Evolutionary conservation across 2,888 invertebrate genomes (phyloP), one percentile per base, ranked within the genome.

Genomic region (Diadromus collaris): DNA sequence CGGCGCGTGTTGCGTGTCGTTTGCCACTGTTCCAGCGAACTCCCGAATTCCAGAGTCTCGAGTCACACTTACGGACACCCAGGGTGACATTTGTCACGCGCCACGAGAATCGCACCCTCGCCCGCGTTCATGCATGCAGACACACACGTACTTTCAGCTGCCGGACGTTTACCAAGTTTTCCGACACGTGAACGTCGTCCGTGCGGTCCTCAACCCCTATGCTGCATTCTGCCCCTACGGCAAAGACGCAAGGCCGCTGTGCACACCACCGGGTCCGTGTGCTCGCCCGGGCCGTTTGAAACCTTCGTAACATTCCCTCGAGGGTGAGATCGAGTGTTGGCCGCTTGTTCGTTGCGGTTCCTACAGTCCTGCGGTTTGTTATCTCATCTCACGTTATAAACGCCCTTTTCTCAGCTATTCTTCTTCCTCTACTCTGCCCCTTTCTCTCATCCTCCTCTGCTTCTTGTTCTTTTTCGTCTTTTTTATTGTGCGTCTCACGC

Each of bases 81-180:
- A 34, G 24, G 34, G 38, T 38, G 68, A 56, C 27, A 54, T 67
- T 67, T 67, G 21, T 27, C 56, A 56, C 56, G 56, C 56, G 56
- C n/a, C 27, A 56, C 29, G 16, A 27, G 29, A 29, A n/a, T 56
- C 29, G 56, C 56, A 29, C 56, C 29, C 56, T 56, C 27, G 4
- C 16, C n/a, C 24, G 51, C 51, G 51, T 24, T 13, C 27, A 6
- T 48, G n/a, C 27, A 56, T 29, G 16, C 56, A 56, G 27, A 54
- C 27, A 29, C 56, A 29, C 56, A 29, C 29, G 7, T 27, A 56
- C 56, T 56, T 29, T 56, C 5, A 16, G 56, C 56, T 29, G 56
- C 29, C 56, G 56, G 56, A 56, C 56, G 56, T 70, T 77, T 63
- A 16, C 24, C 24, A 67, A 67, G 46, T 72, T 77, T 67, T 77